Evolutionary conservation across 1,140 invertebrate species (phyloP), one percentile per base, ranked within the genome.

Genomic region (Drosophila nigrodunni): DNA sequence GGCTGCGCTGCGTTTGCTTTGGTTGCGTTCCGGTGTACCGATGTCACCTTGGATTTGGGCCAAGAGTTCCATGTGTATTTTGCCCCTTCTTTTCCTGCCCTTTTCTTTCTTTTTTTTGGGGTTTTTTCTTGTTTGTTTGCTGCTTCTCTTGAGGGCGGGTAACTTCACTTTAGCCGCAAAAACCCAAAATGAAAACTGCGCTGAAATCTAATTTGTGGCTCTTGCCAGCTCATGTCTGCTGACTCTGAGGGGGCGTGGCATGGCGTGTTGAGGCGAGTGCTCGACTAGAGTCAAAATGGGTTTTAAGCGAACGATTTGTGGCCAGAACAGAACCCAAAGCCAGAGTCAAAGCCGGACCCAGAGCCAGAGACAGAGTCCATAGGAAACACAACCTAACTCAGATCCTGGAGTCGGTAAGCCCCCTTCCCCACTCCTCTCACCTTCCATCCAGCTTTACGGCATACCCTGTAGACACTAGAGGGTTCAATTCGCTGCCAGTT

Each of bases 181-280:
- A 60, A 37, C 54, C 62, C 44, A 68, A 74, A 83, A 77, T 66
- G 80, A 80, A 89, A 88, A 74, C 85, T 69, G 61, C 80, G 85
- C 77, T 81, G 74, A 85, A 88, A 89, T 88, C 85, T 88, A 88
- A 88, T 88, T 88, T 88, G 85, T 67, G 68, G 70, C 58, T 59
- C 64, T 74, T 59, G 62, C 74, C 74, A 66, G 15, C 30, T 18
- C 13, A 46, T 50, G 54, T 21, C 54, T 43, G 46, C 44, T 49
- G 47, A 37, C 41, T 43, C 61, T 11, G 50, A 64, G 65, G 50
- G 67, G 65, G 74, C 64, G 41, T 74, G 39, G 74, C 64, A 30
- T 74, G 39, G 34, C 58, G 9, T 21, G 18, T 21, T 21, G 18
- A 21, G 18, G 18, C 18, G 18, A 44, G 61, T 18, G 60, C 60